phyloP scores from a whole-genome alignment of 2,113 vertebrate species.

The Epinephelus cyanopodus region DNA sequence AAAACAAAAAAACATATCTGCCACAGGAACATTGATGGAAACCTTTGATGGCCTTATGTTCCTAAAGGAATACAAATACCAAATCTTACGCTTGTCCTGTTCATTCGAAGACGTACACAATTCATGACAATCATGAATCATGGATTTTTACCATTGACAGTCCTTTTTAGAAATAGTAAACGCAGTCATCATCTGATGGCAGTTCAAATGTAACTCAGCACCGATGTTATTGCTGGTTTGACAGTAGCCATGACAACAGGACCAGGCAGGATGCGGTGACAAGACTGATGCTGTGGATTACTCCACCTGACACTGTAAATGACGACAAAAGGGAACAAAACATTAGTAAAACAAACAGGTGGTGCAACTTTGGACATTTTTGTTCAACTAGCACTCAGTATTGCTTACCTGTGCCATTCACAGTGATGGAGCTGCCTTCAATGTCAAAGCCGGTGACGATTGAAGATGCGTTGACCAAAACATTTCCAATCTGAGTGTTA shows the following conservation, averaged over 20 bases:
- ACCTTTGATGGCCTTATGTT: no score
- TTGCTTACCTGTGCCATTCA: conserved; percentile 19
- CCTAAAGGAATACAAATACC: no score
- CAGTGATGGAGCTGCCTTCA: conserved; percentile 1
- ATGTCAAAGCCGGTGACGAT: conserved; percentile 27
- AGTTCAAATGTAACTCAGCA: not conserved
- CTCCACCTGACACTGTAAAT: conserved; percentile 15
- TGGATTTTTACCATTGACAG: not conserved
- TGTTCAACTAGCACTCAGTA: not conserved
- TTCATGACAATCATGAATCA: not conserved
- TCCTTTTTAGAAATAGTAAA: not conserved
- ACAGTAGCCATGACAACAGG: conserved; percentile 33
- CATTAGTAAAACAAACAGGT: not conserved
- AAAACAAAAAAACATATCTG: no score
- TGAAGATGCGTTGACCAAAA: conserved; percentile 15
- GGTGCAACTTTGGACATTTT: not conserved
- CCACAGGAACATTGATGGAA: not conserved
- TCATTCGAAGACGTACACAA: not conserved
- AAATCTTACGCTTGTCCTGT: no score
- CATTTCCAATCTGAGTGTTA: not conserved
- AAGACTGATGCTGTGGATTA: conserved; percentile 12
- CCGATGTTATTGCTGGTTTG: conserved; percentile 3
- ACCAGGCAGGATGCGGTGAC: conserved; percentile 3
- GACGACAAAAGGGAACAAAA: not conserved
- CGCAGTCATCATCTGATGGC: not conserved